Percentiles rank a stretch among this genome's conserved stretches.
phyloP scores from a whole-genome alignment of 1,140 invertebrate species.

The Bemisia tabaci region DNA sequence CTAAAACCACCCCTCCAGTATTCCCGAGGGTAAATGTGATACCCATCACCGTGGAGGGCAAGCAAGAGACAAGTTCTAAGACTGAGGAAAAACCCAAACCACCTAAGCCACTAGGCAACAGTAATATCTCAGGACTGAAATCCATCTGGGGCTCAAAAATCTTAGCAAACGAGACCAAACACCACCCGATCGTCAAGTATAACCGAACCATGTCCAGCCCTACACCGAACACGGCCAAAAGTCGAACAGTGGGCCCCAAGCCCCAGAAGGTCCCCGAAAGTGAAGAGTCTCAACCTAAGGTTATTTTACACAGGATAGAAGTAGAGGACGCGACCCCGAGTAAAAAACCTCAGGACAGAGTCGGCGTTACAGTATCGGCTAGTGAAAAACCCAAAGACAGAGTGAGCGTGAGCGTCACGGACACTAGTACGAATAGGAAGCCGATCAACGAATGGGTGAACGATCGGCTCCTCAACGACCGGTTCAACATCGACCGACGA shows the following conservation, averaged over 20 bases:
- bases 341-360: not conserved
- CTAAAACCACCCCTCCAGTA: too few relatives aligned
- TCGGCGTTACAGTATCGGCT: not conserved
- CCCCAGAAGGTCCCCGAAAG: not conserved
- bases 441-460: not conserved
- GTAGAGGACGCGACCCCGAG: not conserved
- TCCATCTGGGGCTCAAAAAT: not conserved
- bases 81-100: too few relatives aligned
- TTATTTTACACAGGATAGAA: not conserved
- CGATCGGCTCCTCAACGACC: not conserved
- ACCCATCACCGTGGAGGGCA: not conserved
- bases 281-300: not conserved
- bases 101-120: not conserved
- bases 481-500: constrained; percentile 41
- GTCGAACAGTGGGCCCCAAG: not conserved
- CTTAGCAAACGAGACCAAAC: constrained; percentile 6
- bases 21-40: not conserved
- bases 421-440: not conserved
- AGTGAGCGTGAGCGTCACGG: not conserved
- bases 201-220: not conserved
- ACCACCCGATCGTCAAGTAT: not conserved
- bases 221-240: not conserved
- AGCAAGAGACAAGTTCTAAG: too few relatives aligned
- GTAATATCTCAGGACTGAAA: not conserved
- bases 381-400: not conserved